These are phyloP conservation scores for Chaenodraco wilsoni DNA, from an alignment of 2,797 vertebrate species.

Conservation along the genomic window DNA sequence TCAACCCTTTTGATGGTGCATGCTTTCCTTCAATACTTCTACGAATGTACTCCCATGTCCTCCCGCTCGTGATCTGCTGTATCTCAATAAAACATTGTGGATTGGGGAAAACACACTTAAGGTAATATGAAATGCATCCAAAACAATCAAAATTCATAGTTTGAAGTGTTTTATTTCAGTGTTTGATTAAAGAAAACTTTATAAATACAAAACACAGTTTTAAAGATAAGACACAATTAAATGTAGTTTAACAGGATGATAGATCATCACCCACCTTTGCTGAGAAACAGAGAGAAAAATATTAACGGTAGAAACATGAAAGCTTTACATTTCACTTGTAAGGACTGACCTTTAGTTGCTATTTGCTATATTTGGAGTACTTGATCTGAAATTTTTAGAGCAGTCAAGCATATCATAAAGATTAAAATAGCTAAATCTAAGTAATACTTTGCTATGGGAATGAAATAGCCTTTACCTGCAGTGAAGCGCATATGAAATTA, in stretches of 20 bases:
- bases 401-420: neutral
- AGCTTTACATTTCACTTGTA: neutral
- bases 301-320: neutral
- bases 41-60: neutral
- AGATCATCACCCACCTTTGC: slow-evolving; percentile 13
- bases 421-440: neutral
- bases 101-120: neutral
- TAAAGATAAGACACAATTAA: slow-evolving; percentile 5
- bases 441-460: neutral
- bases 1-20: neutral
- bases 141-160: neutral
- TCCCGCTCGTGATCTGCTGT: neutral
- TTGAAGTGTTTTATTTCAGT: neutral
- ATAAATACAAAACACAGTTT: neutral
- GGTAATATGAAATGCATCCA: neutral
- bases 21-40: neutral
- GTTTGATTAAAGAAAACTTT: slow-evolving; percentile 16
- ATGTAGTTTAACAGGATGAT: slow-evolving; percentile 25
- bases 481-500: slow-evolving; percentile 1
- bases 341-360: neutral
- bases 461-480: slow-evolving; percentile 3
- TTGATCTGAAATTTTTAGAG: neutral
- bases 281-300: slow-evolving; percentile 8
- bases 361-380: neutral
- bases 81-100: neutral